These are phyloP conservation scores for Didymodactylos carnosus DNA, from an alignment of 2,888 invertebrate species.

Conservation along the genomic window DNA sequence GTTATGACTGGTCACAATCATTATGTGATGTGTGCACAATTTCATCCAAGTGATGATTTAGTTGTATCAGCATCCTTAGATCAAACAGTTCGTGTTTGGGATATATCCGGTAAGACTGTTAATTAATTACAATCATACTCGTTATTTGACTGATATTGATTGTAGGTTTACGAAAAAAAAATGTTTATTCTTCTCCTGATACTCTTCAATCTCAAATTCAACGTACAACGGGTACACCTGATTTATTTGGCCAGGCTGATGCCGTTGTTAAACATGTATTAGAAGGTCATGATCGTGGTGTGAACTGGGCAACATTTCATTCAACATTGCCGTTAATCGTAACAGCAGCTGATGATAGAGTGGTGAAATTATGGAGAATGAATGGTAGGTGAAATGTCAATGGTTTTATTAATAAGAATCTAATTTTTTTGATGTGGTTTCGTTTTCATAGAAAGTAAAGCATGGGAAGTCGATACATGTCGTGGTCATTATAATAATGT, in stretches of 20 bases:
- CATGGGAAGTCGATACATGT: constrained; percentile 97
- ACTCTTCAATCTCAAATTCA: constrained; percentile 9
- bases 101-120: constrained; percentile 53
- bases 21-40: constrained; percentile 97
- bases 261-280: constrained; percentile 42
- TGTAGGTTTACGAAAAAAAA: constrained; percentile 80
- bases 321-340: constrained; percentile 69
- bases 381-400: no score
- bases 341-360: constrained; percentile 93
- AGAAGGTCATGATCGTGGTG: constrained; percentile 52
- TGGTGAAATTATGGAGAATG: constrained; percentile 94
- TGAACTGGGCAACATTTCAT: constrained; percentile 96
- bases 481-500: constrained; percentile 99
- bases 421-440: neutral
- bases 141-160: no score
- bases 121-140: constrained; percentile 40
- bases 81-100: constrained; percentile 95
- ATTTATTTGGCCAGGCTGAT: constrained; percentile 70
- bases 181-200: constrained; percentile 66
- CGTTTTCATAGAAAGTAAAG: constrained; percentile 42
- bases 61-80: constrained; percentile 91
- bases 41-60: constrained; percentile 85
- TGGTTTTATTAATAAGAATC: no score
- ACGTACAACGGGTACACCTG: constrained; percentile 38
- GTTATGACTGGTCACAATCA: constrained; percentile 68